Evolutionary conservation across 2,797 vertebrate species (phyloP).

Genomic region (Cichlasoma orientale): DNA sequence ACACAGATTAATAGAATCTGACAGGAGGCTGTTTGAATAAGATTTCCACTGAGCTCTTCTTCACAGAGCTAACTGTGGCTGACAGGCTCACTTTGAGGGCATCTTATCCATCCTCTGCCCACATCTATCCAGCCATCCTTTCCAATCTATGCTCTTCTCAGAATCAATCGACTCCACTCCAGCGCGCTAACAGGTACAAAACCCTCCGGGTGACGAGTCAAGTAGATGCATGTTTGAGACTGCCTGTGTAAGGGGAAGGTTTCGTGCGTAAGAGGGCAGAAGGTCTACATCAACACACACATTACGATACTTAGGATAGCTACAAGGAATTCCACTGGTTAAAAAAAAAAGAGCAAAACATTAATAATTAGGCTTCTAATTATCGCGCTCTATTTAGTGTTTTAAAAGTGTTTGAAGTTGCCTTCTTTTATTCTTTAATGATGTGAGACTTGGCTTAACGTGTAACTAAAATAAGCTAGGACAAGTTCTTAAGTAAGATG

Average conservation of each 20-base stretch:
- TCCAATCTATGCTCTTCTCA: not conserved
- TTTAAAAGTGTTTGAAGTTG: not conserved
- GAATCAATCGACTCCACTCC: conserved; percentile 32
- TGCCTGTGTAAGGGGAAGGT: not conserved
- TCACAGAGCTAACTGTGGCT: not conserved
- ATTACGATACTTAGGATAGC: not conserved
- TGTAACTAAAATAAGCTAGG: not conserved
- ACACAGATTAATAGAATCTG: conserved; percentile 22
- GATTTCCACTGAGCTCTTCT: conserved; percentile 17
- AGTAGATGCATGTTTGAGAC: not conserved
- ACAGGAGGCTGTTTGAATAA: conserved; percentile 27
- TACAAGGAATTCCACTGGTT: not conserved
- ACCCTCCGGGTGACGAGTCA: not conserved
- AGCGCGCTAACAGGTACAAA: not conserved
- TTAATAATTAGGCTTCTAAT: not conserved
- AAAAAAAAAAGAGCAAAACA: not conserved
- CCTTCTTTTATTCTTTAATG: not conserved
- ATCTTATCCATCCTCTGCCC: not conserved
- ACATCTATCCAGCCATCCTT: not conserved
- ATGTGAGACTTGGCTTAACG: not conserved
- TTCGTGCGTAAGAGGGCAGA: not conserved
- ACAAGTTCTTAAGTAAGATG: not conserved
- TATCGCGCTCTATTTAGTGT: not conserved
- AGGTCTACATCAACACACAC: not conserved
- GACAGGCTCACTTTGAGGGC: conserved; percentile 20